Evolutionary conservation across 2,888 invertebrate species (phyloP), one percentile per base, ranked within the genome.

Genomic region (Dione vanillae): DNA sequence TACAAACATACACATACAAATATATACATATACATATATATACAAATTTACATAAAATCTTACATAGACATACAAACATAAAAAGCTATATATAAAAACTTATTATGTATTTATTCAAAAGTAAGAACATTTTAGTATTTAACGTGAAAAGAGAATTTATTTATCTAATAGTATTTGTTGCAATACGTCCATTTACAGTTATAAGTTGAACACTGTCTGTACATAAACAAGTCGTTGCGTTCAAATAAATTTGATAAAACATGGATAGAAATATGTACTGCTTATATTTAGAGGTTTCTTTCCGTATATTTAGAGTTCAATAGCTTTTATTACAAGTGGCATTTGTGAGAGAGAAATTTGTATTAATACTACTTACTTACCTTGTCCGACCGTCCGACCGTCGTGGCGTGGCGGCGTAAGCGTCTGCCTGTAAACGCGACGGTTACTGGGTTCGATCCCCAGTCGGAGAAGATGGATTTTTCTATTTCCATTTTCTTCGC

Each of bases 301-400:
- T 58, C 49, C 69, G 62, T 65, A 56, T 11, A 12, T 43, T 62
- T 72, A 64, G 56, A 67, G 67, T 74, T 62, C 72, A 74, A 67
- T 49, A 65, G 37, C 65, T 70, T 67, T 27, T 69, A 72, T 72
- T 74, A 74, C 56, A 69, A 8, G n/a, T 20, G 9, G 19, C 27
- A 3, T 27, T 2, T 27, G 27, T 27, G 27, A 5, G 27, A 27
- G 27, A 27, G 5, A 27, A 3, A 27, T 27, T 5, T 27, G 2
- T 27, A n/a, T 27, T 27, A 3, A 3, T 27, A 27, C 27, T 27
- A 27, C 5, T 27, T 20, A 67, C 12, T 67, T n/a, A n/a, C n/a
- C n/a, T n/a, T n/a, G n/a, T n/a, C n/a, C n/a, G n/a, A n/a, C n/a
- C n/a, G n/a, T n/a, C n/a, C n/a, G n/a, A n/a, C n/a, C n/a, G n/a